Percentiles rank a stretch among this genome's conserved stretches.
phyloP scores from a whole-genome alignment of 2,888 invertebrate genomes.

The Brachypalpus laphriformis region DNA sequence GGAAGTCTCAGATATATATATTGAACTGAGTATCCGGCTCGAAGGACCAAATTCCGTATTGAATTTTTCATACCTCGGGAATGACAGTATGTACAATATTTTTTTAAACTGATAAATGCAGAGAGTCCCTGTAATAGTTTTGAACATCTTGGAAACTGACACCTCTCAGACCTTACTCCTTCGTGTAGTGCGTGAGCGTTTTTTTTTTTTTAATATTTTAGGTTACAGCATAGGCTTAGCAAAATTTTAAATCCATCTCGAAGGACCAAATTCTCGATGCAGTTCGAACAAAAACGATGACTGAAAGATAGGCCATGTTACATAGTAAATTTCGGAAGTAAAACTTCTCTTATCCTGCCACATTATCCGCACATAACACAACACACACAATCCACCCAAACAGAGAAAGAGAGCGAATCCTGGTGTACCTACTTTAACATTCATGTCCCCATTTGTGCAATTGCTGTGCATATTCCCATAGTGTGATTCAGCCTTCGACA shows the following conservation, averaged over 20 bases:
- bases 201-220: too few species aligned
- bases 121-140: too few species aligned
- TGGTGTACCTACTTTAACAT: constrained; percentile 68
- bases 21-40: not conserved
- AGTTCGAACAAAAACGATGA: too few species aligned
- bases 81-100: too few species aligned
- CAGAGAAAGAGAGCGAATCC: not conserved
- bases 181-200: too few species aligned
- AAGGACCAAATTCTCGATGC: not conserved
- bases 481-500: constrained; percentile 58
- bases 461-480: constrained; percentile 72
- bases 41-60: not conserved
- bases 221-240: too few species aligned
- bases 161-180: too few species aligned
- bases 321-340: constrained; percentile 12
- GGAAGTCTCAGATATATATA: too few species aligned
- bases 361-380: constrained; percentile 68
- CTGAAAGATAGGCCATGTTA: not conserved
- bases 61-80: too few species aligned
- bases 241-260: not conserved
- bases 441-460: constrained; percentile 72
- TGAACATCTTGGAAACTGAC: too few species aligned
- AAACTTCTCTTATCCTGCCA: constrained; percentile 55
- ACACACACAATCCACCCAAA: constrained; percentile 37
- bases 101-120: too few species aligned